These are phyloP conservation scores for Malacoraja senta DNA, from an alignment of 2,797 vertebrate genomes.

Conservation along the genomic window DNA sequence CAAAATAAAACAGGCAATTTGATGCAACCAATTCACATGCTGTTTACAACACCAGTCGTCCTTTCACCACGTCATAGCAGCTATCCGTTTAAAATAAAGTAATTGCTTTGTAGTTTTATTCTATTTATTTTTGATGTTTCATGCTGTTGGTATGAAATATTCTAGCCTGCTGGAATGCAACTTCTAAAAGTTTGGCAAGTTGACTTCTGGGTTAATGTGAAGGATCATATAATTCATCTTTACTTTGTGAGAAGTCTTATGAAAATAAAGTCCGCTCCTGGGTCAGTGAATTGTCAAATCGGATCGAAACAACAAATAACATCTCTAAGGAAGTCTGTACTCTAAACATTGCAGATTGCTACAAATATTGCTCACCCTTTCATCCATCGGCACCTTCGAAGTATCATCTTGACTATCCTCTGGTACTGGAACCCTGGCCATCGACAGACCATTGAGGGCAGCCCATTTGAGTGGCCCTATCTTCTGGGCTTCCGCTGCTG, in stretches of 20 bases:
- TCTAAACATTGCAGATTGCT: neutral
- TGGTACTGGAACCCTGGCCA: constrained; percentile 74
- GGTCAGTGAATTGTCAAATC: neutral
- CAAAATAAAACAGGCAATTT: neutral
- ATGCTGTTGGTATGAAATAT: neutral
- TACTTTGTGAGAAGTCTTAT: too few species aligned
- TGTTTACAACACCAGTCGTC: neutral
- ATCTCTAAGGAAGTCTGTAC: neutral
- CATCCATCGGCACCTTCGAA: constrained; percentile 73
- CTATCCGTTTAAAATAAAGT: neutral
- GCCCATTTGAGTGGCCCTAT: constrained; percentile 87
- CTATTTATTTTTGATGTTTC: neutral
- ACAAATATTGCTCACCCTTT: constrained; percentile 68
- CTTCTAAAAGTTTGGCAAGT: neutral
- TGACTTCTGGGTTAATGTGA: neutral
- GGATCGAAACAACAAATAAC: neutral
- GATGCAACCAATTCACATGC: neutral
- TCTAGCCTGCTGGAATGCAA: neutral
- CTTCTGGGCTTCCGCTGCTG: constrained; percentile 82
- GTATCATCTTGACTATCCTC: constrained; percentile 71
- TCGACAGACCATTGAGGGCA: constrained; percentile 82
- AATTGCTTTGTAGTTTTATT: neutral
- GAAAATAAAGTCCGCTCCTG: neutral
- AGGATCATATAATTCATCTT: neutral
- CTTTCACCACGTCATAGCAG: neutral